A percentile compares a stretch with the other conserved stretches of the same genome.
phyloP scores from a whole-genome alignment of 2,113 vertebrate species.

The Syngnathus floridae region DNA sequence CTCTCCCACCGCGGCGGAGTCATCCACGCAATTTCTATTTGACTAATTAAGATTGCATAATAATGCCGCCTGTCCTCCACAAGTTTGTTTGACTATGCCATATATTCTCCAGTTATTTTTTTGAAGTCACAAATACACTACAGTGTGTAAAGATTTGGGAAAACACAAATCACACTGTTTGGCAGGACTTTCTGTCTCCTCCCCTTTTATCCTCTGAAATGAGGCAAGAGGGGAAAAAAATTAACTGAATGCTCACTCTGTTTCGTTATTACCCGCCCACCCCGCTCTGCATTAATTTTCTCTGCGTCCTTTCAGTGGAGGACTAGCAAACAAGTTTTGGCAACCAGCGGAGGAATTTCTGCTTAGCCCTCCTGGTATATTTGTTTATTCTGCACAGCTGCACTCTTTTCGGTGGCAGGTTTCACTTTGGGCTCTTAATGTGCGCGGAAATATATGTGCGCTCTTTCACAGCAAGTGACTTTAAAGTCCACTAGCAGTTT shows the following conservation, averaged over 20 bases:
- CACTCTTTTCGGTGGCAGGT: constrained; percentile 22
- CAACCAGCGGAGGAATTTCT: constrained; percentile 60
- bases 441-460: not conserved
- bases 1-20: constrained; percentile 18
- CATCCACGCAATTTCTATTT: constrained; percentile 25
- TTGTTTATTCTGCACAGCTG: constrained; percentile 52
- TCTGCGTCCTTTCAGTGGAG: constrained; percentile 48
- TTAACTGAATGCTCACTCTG: constrained; percentile 49
- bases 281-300: constrained; percentile 40
- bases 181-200: constrained; percentile 17
- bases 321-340: constrained; percentile 53
- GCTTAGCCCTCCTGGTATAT: constrained; percentile 54
- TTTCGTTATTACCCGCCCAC: constrained; percentile 33
- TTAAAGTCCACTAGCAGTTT: constrained; percentile 1
- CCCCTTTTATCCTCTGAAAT: constrained; percentile 23
- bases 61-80: constrained; percentile 15
- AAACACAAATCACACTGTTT: constrained; percentile 22
- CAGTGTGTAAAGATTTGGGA: constrained; percentile 6
- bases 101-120: not conserved
- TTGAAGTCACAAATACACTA: not conserved
- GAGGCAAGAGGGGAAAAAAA: constrained; percentile 19
- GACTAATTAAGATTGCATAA: constrained; percentile 39
- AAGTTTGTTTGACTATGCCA: constrained; percentile 9
- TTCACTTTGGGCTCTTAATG: constrained; percentile 4
- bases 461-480: not conserved